Base-by-base conservation (phyloP, 2,113 vertebrate species). In the Ptychochromis oligacanthus region DNA sequence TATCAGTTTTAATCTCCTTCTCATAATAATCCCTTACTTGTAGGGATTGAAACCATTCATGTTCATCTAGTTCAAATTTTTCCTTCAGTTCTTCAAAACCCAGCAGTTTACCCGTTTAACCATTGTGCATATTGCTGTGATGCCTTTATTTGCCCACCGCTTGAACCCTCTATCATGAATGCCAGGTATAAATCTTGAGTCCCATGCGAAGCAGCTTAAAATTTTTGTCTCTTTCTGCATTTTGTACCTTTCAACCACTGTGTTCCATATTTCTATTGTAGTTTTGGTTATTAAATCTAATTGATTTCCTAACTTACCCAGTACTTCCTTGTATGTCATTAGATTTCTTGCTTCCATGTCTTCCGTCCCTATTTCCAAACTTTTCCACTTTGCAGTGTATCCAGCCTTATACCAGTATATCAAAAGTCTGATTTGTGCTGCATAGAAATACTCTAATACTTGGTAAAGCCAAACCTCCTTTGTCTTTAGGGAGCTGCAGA, bases 11-110 rank as follows among this genome's bases (percentile, higher is more conserved):
- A 58, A 13, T 15, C 34, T 76, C n/a, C 36, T 59, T 61, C 17
- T 61, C 38, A 60, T 20, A 72, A 52, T 72, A 72, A 72, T n/a
- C 20, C 67, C 18, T 20, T 72, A 34, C 24, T 54, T 49, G 28
- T 31, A 31, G 28, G 28, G 2, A 65, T 43, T 1, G 24, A 43
- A 65, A 43, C 0, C 43, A 4, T 54, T 72, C 24, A 72, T 1
- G 3, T 72, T 54, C 26, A 52, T 11, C 43, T 28, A 56, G 4
- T 56, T 22, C 20, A 24, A 24, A 24, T 24, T 31, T 72, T 20
- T 72, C 65, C 17, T 0, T 52, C 26, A 72, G 43, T 49, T 10
- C 28, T 0, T 72, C 46, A 52, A 52, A 72, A 54, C 46, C 7
- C 61, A 24, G 40, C 36, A 72, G 46, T 26, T 20, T 67, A 12